phyloP scores from a whole-genome alignment of 2,888 invertebrate genomes.

The Malthinus seriepunctatus region DNA sequence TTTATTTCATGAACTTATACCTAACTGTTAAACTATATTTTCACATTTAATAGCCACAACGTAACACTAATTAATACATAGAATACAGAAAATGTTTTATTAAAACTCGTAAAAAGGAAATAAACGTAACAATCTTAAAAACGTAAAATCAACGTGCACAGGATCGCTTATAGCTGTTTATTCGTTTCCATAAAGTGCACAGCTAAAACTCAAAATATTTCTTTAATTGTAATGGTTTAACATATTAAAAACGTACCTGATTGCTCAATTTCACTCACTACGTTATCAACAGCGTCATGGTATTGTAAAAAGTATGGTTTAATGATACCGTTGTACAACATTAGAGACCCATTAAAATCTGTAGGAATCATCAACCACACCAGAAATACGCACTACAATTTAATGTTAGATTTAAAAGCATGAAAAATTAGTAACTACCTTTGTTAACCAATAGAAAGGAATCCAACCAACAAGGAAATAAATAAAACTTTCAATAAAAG shows the following conservation, averaged over 20 bases:
- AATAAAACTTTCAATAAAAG: conserved; percentile 86
- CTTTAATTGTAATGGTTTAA: not conserved
- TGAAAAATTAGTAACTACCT: conserved; percentile 60
- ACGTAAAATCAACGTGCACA: too few species aligned
- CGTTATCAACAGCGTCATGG: conserved; percentile 64
- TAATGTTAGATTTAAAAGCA: not conserved
- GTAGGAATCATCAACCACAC: conserved; percentile 82
- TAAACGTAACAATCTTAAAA: too few species aligned
- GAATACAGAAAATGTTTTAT: not conserved
- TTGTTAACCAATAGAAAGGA: conserved; percentile 87
- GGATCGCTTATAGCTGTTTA: not conserved
- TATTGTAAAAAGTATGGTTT: conserved; percentile 85
- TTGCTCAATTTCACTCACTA: conserved; percentile 43
- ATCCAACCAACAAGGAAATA: conserved; percentile 83
- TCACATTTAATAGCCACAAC: not conserved
- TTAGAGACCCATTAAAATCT: conserved; percentile 74
- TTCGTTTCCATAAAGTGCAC: not conserved
- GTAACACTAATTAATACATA: not conserved
- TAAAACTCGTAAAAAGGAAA: too few species aligned
- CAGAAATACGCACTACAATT: conserved; percentile 71
- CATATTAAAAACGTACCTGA: too few species aligned
- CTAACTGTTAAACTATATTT: not conserved
- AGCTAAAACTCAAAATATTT: not conserved
- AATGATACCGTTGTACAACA: conserved; percentile 77
- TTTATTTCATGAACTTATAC: not conserved